Evolutionary conservation across 1,140 invertebrate species (phyloP), one percentile per base, ranked within the genome.

Genomic region (Magallana gigas): DNA sequence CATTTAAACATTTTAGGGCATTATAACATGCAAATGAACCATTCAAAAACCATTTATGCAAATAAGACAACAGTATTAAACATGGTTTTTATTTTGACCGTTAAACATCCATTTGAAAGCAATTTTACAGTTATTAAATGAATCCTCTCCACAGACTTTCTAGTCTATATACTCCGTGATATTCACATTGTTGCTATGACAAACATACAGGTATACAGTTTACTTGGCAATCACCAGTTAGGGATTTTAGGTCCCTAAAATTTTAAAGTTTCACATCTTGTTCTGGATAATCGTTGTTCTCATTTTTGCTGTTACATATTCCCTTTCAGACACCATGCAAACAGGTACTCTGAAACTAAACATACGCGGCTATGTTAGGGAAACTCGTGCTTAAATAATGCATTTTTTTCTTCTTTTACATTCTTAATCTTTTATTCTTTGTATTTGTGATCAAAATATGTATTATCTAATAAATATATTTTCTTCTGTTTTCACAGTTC

Each of bases 321-420:
- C 62, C 62, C 11, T 12, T n/a, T 62, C n/a, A 62, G 11, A 12
- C 60, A 11, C 60, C n/a, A 12, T 11, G 60, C 60, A 62, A 12
- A 62, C n/a, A 76, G n/a, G 68, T 76, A 76, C 29, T 76, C 68
- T 76, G 29, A 76, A 76, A 76, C 8, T 12, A 36, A 76, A 76
- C n/a, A 76, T 18, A n/a, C 23, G 23, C 23, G 23, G 23, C 23
- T 23, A 23, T 23, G 23, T 23, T 23, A 23, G 23, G 23, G 23
- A 23, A 23, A 23, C 23, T 23, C 23, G 0, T 23, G 23, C 23
- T 23, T 23, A 23, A 23, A 23, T 23, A 23, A 23, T 23, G 23
- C 23, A 23, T 23, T 23, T 23, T 0, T 23, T 23, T 23, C 23
- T 23, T 0, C 23, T 23, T 23, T 23, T 23, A 23, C 23, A 23